Evolutionary conservation across 2,113 vertebrate species (phyloP), one percentile per base, ranked within the genome.

Genomic region (Chrysochloris asiatica): DNA sequence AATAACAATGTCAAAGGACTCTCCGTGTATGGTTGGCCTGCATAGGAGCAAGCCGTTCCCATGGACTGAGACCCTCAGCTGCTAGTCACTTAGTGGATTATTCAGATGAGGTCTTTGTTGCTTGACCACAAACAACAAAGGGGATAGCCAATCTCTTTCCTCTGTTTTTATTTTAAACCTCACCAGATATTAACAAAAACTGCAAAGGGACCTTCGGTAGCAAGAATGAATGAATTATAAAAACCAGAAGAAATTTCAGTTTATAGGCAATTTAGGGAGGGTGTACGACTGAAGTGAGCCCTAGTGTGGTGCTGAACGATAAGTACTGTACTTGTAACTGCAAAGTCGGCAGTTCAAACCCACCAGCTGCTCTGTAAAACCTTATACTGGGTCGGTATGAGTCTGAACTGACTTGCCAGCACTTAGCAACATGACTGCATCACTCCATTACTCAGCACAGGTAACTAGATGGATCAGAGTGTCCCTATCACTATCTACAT

Each of bases 11-110:
- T 1, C 30, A 28, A 4, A 30, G 61, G 11, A n/a, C 1, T 41
- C 26, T 26, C 41, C 52, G 9, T 38, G 73, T n/a, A 30, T 30
- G 63, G 50, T n/a, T 4, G 38, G 48, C 38, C 3, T 73, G 13
- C 14, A 38, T 4, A 2, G 7, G 17, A 12, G 4, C 65, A 9
- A n/a, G 33, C 65, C 7, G 3, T 41, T 19, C 0, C 0, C n/a
- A 26, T 6, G 41, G 14, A 21, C 59, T 1, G 4, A 41, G 56
- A 4, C n/a, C 71, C 41, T 69, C 4, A 0, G 14, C 19, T 0
- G 41, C 4, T 1, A 2, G 28, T 28, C 24, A 16, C 8, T 2
- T 3, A 50, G 33, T 22, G 28, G 54, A 14, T 41, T 16, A 0
- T 50, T 61, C 33, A 30, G 36, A 48, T 19, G 6, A 4, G 0